A percentile compares a stretch with the other conserved stretches of the same genome.
phyloP scores from a whole-genome alignment of 2,113 vertebrate species.

The Holacanthus passer region DNA sequence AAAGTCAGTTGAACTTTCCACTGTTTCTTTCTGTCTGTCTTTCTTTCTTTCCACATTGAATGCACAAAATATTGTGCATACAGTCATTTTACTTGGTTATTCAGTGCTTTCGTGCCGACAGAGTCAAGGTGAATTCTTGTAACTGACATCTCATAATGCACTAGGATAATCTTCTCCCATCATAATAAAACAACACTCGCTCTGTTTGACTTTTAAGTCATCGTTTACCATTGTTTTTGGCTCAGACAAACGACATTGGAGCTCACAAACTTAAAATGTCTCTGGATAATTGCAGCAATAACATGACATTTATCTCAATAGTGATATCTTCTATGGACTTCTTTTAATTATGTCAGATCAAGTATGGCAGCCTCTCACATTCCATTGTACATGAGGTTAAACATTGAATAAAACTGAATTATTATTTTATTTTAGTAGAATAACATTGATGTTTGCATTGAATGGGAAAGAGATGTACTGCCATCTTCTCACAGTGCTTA shows the following conservation, averaged over 20 bases:
- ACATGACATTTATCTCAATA: not conserved
- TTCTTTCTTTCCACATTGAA: not conserved
- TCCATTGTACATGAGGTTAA: not conserved
- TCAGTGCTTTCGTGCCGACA: not conserved
- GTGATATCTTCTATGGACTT: not conserved
- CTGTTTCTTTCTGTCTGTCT: not conserved
- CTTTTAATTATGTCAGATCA: not conserved
- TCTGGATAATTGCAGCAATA: not conserved
- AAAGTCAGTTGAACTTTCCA: not conserved
- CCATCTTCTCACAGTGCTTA: not conserved
- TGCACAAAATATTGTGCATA: not conserved
- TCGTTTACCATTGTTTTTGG: not conserved
- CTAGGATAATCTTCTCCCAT: not conserved
- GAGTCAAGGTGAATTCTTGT: conserved; percentile 5
- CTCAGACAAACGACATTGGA: not conserved
- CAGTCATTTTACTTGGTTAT: not conserved
- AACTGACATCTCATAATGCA: not conserved
- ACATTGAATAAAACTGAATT: conserved; percentile 4
- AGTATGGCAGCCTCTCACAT: not conserved
- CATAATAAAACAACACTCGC: not conserved
- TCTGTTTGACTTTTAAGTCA: not conserved
- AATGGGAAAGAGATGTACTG: not conserved
- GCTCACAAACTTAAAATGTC: conserved; percentile 1
- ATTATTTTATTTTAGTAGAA: conserved; percentile 8
- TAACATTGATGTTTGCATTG: not conserved